phyloP scores from a whole-genome alignment of 1,140 invertebrate genomes.

The Heliconius hewitsoni region DNA sequence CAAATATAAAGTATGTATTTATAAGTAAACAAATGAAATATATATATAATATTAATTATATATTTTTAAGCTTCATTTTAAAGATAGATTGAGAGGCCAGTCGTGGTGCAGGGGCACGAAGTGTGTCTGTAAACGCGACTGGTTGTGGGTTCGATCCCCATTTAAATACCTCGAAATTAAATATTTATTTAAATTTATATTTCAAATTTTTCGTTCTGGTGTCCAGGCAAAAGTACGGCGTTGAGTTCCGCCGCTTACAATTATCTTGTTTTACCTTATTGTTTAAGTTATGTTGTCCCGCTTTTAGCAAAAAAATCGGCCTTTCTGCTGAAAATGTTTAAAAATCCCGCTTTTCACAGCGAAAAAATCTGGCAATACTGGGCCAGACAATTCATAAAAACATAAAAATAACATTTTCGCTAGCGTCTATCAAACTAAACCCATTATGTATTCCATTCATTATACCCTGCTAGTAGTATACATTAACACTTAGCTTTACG shows the following conservation, averaged over 20 bases:
- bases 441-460: not conserved
- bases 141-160: not conserved
- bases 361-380: too few relatives aligned
- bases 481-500: not conserved
- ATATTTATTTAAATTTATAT: not conserved
- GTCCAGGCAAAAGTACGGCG: not conserved
- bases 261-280: too few relatives aligned
- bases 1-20: not conserved
- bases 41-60: too few relatives aligned
- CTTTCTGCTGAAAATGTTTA: too few relatives aligned
- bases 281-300: too few relatives aligned
- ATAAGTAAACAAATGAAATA: not conserved
- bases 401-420: too few relatives aligned
- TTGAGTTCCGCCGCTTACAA: not conserved
- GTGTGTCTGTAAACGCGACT: not conserved
- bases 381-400: too few relatives aligned
- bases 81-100: not conserved
- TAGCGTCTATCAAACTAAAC: too few relatives aligned
- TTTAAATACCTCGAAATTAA: not conserved
- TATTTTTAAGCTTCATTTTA: not conserved
- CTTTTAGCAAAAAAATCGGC: too few relatives aligned
- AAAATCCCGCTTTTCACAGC: too few relatives aligned
- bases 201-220: not conserved
- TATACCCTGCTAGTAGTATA: not conserved
- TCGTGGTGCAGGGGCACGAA: not conserved